Base-by-base conservation (phyloP, 2,113 vertebrate species). In the Nothocercus julius region DNA sequence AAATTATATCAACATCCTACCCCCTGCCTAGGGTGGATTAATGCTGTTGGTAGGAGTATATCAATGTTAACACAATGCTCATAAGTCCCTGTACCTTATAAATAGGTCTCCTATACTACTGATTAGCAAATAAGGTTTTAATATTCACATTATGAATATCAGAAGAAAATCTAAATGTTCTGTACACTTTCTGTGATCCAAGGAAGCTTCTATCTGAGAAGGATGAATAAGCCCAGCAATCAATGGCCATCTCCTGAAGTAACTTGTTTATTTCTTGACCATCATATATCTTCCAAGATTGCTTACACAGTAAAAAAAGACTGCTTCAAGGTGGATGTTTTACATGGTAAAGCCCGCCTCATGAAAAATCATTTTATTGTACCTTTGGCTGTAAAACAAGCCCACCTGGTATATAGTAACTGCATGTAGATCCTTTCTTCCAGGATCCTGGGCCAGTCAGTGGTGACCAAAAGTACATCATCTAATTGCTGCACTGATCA, bases 11-110 rank as follows among this genome's bases (percentile, higher is more conserved):
- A 92, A 27, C 49, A 24, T 80, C 68, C 61, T 47, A 49, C 82
- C 77, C 74, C 89, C 88, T 66, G 72, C 79, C 78, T 72, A 58
- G 14, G 24, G 47, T 89, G 53, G 59, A 63, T 91, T 96, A 94
- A 80, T 78, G 17, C 44, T 73, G 54, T 40, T 94, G 62, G 16
- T 66, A 54, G 93, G 84, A 95, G 38, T 74, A 72, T 63, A 79
- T 15, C 1, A 3, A 51, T 27, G 83, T 93, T 66, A 82, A 38
- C 51, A 66, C 24, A 95, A 75, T n/a, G 21, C 4, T 89, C 17
- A 90, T 85, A 92, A 22, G 22, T 36, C 63, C 69, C n/a, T 58
- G 13, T 18, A 59, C 3, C 9, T 86, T 86, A 30, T 36, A 80
- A 66, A 91, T 22, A 6, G 16, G 2, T 76, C 34, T 64, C 28